phyloP scores from a whole-genome alignment of 2,888 invertebrate genomes.

The Callosobruchus maculatus region DNA sequence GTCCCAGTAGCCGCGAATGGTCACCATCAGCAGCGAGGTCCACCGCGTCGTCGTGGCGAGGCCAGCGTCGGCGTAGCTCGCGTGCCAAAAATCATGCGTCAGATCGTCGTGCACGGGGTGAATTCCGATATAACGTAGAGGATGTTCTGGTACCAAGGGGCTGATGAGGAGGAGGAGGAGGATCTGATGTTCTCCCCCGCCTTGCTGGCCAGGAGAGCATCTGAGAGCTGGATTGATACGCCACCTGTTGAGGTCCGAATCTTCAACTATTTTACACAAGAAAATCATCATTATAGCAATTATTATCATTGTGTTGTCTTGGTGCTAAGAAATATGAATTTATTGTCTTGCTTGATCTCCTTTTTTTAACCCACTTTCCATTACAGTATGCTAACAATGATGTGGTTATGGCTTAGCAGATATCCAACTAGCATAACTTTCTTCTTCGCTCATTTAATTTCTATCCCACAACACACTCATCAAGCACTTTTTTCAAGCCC shows the following conservation, averaged over 20 bases:
- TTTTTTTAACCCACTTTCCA: too few species aligned
- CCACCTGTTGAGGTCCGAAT: slow-evolving; percentile 75
- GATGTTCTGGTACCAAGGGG: slow-evolving; percentile 77
- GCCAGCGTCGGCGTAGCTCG: background rate
- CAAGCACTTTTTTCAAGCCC: too few species aligned
- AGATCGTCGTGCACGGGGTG: background rate
- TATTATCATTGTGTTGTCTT: too few species aligned
- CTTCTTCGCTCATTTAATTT: too few species aligned
- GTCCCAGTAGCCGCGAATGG: background rate
- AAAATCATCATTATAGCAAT: too few species aligned
- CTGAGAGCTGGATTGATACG: slow-evolving; percentile 86
- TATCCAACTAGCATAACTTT: too few species aligned
- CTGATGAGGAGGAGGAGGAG: slow-evolving; percentile 85
- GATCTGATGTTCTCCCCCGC: slow-evolving; percentile 85
- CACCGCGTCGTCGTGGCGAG: background rate
- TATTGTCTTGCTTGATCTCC: too few species aligned
- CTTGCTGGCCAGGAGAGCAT: slow-evolving; percentile 78
- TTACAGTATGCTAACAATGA: too few species aligned
- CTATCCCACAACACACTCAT: too few species aligned
- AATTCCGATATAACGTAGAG: slow-evolving; percentile 8
- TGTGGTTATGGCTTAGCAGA: too few species aligned
- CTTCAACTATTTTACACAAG: background rate
- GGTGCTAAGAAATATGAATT: too few species aligned
- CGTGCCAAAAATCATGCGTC: background rate
- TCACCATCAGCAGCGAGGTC: background rate